These are phyloP conservation scores for Dryas iulia DNA, from an alignment of 1,140 invertebrate genomes.

Conservation along the genomic window DNA sequence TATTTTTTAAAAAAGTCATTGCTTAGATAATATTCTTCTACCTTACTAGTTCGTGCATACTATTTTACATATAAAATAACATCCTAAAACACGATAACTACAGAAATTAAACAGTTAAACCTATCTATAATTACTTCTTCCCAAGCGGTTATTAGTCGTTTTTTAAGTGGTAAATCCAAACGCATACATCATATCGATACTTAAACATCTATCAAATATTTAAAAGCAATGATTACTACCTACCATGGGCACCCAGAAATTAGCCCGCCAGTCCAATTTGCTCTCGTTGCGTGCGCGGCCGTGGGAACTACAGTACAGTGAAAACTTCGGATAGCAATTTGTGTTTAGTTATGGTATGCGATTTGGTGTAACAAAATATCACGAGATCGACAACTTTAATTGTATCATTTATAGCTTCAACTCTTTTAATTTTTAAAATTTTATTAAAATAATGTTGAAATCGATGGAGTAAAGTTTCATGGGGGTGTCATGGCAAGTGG, in stretches of 20 bases:
- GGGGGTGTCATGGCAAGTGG: no score
- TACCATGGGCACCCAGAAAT: conserved; percentile 34
- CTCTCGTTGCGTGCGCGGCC: conserved; percentile 50
- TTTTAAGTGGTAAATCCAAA: background rate
- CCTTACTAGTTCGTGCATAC: no score
- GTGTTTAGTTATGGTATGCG: conserved; percentile 53
- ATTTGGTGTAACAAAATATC: conserved; percentile 41
- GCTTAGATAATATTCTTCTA: no score
- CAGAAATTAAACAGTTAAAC: background rate
- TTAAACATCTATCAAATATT: conserved; percentile 12
- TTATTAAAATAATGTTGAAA: background rate
- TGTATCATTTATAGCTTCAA: conserved; percentile 8
- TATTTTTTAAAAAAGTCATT: no score
- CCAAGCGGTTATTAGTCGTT: background rate
- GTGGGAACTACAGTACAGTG: conserved; percentile 52
- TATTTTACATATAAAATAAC: no score
- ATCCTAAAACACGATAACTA: no score
- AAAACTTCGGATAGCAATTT: conserved; percentile 50
- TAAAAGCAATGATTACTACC: conserved; percentile 21
- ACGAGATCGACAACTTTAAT: conserved; percentile 22
- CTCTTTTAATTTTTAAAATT: background rate
- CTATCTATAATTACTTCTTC: background rate
- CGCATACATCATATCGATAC: background rate
- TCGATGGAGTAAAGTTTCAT: no score
- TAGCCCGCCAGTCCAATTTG: conserved; percentile 41